Evolutionary conservation across 2,888 invertebrate species (phyloP), one percentile per base, ranked within the genome.

Genomic region (Trachelus tabidus): DNA sequence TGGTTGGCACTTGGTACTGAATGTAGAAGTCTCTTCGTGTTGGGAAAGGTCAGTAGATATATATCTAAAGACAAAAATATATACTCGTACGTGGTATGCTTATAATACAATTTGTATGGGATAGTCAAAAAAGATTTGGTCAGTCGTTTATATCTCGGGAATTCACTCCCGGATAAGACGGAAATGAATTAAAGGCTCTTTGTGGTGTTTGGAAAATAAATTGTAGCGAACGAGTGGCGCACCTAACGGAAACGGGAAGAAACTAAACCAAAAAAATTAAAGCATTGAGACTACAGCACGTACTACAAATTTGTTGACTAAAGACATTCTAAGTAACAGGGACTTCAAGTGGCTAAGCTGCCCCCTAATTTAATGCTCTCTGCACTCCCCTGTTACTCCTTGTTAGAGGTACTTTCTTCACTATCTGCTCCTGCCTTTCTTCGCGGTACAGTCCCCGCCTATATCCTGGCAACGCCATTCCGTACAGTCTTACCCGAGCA

Each of bases 291-390:
- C 74, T 69, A 69, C 68, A 77, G 76, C 76, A 74, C 73, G 78
- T 78, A 71, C 68, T 78, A 78, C 75, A 78, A 78, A 78, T 78
- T 78, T 75, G 78, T 78, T 76, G 73, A 75, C 75, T 78, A 78
- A 78, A 78, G 78, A 78, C 75, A 78, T 78, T 78, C 75, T 78
- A 75, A 78, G 78, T 78, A 78, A 75, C 75, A 78, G 75, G 78
- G 75, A 75, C 75, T 71, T 12, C 71, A 34, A 31, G 71, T 71
- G 71, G 75, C 73, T 80, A 80, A 79, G 76, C 81, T 76, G 77
- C 79, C 79, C 56, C 77, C 80, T 81, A 79, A 80, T 81, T 81
- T 79, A 76, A 80, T 81, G 77, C 77, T 76, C 30, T 79, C 71
- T 31, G 73, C 77, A 68, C 75, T 68, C 73, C 76, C 75, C 34